Evolutionary conservation across 2,797 vertebrate genomes (phyloP), one percentile per base, ranked within the genome.

Genomic region (Euthynnus affinis): DNA sequence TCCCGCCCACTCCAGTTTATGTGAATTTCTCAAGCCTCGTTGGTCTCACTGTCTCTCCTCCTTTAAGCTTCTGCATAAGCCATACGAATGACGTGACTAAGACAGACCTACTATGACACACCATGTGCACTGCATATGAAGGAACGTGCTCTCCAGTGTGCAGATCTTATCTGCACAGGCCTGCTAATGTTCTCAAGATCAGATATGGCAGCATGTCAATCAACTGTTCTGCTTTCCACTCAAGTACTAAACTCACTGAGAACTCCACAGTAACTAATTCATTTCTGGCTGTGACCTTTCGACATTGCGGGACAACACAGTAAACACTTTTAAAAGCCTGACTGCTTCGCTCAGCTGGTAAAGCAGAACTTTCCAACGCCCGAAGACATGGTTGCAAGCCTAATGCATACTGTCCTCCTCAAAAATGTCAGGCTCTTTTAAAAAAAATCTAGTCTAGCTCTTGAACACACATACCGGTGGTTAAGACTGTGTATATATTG

Each of bases 21-120:
- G 85, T 73, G 83, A 80, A 87, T 86, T 81, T 83, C 89, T 83
- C 72, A 72, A 87, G 76, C 81, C 75, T 68, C 15, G 65, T 64
- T 52, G 3, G 25, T 70, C 66, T 79, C 57, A 17, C 73, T 48
- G 55, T 40, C 78, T 63, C 40, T 73, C 66, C 40, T 73, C 66
- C 76, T 72, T 63, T 3, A 3, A 49, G 63, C 64, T 48, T 67
- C 49, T 14, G 6, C 55, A 61, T 8, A 23, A 49, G 46, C 66
- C 71, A 0, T 14, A 27, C 53, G 62, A 49, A 59, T 44, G 59
- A 68, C n/a, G 13, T 18, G 59, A 61, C 58, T 5, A 22, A 23
- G n/a, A 53, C 64, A 20, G 22, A 51, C 34, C 29, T 32, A 14
- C 20, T 9, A 6, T 44, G 58, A 42, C 55, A 46, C 63, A 44